A percentile compares a stretch with the other conserved stretches of the same genome.
Evolutionary conservation across 35 echinoderm and acorn worm genomes (phyloP).

Genomic region (Ophiothrix spiculata): DNA sequence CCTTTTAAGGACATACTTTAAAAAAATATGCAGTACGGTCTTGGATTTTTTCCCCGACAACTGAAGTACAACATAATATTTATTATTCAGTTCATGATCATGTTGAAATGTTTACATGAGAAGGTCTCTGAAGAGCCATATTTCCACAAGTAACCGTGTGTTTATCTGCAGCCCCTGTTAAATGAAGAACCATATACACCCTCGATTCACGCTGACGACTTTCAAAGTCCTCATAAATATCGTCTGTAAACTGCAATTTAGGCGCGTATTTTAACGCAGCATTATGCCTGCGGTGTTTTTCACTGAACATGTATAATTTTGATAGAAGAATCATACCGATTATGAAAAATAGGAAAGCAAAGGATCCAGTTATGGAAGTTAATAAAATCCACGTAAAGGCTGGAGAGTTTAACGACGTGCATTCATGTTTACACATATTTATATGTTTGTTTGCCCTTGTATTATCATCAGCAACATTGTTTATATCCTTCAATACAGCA

Average conservation of each 20-base stretch:
- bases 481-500: not conserved
- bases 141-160: no score
- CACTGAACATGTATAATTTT: no score
- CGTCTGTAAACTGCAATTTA: not conserved
- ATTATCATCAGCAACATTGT: not conserved
- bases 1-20: no score
- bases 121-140: no score
- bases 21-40: no score
- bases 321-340: not conserved
- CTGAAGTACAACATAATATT: no score
- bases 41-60: no score
- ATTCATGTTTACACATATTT: not conserved
- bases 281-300: not conserved
- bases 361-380: not conserved
- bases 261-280: not conserved
- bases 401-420: not conserved
- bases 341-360: not conserved
- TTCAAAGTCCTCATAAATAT: not conserved
- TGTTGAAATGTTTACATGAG: no score
- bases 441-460: not conserved
- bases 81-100: no score
- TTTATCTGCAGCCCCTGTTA: no score
- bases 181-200: not conserved
- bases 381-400: not conserved
- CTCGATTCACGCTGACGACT: not conserved